Evolutionary conservation across 2,797 vertebrate species (phyloP), one percentile per base, ranked within the genome.

Genomic region (Xiphophorus birchmanni): DNA sequence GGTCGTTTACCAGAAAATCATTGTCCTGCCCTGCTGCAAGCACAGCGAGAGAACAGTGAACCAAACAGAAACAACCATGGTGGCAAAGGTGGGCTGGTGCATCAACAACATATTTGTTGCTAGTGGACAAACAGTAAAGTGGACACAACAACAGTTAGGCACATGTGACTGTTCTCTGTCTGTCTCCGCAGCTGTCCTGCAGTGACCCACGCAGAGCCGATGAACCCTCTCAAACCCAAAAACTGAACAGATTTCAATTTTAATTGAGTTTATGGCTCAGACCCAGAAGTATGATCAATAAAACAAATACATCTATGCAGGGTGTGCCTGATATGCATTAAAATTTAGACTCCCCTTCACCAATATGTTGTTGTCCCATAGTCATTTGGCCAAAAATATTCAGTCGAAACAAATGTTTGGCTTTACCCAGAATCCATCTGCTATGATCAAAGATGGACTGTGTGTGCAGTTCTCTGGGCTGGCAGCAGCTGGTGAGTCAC

Each of bases 401-500:
- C 73, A 90, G 87, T 93, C 89, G 84, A 65, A 86, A 84, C 81
- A 87, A 71, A 80, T 85, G 76, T 83, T 90, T 78, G 85, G 78
- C 87, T 88, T 77, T 82, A 84, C 78, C 76, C 54, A 72, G 82
- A 86, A 82, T 90, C 65, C 74, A 60, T 76, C 77, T 80, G 76
- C 82, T 37, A 15, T 44, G 75, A 87, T 86, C 80, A 32, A 82
- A 87, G 63, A 77, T 32, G 35, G 69, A 84, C 75, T 76, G 73
- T 67, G 86, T 86, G 81, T 88, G 84, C 88, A 86, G 79, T 84
- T 86, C 76, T 75, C 48, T 76, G 73, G 47, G 6, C 40, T 54
- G 50, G 76, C 77, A 75, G 89, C 86, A 91, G 86, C 83, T 86
- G 87, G 84, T 94, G 92, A 93, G 86, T 94, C 90, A 92, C 79